Percentiles rank a stretch among this genome's conserved stretches.
Conservation (phyloP, 2,797 vertebrate genomes). For the Eulemur mongoz region DNA sequence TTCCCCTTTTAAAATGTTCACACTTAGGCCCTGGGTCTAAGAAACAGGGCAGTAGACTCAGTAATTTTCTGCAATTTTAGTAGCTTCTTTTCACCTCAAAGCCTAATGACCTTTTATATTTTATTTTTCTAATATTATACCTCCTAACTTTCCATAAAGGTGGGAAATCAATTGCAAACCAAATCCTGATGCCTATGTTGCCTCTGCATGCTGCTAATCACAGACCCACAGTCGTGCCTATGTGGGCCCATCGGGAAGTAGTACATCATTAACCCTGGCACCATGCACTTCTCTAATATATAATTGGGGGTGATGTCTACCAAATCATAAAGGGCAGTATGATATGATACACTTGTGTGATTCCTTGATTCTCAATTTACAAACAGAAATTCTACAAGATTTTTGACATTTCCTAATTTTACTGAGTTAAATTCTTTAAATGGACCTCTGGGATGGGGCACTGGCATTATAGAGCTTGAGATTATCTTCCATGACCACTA, state of each 20-base stretch:
- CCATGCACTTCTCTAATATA: not conserved
- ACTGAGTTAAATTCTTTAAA: not conserved
- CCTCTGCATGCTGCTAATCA: not conserved
- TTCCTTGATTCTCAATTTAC: not conserved
- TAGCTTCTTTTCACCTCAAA: not conserved
- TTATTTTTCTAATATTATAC: not conserved
- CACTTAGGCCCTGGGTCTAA: not conserved
- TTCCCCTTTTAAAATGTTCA: not conserved
- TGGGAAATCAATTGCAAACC: not conserved
- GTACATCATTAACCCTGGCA: accelerated
- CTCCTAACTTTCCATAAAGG: not conserved
- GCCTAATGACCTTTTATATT: not conserved
- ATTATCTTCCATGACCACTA: constrained; percentile 39
- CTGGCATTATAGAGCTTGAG: not conserved
- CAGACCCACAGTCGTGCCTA: not conserved
- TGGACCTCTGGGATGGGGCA: not conserved
- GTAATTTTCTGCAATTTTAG: not conserved
- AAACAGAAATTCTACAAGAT: not conserved
- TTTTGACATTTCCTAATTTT: constrained; percentile 18
- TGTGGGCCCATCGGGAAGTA: accelerated
- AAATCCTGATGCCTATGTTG: not conserved
- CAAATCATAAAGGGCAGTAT: not conserved
- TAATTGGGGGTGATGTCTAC: not conserved
- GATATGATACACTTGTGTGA: not conserved
- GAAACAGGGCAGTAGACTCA: not conserved